Evolutionary conservation across 2,113 vertebrate species (phyloP).

Genomic region (Xiphias gladius): DNA sequence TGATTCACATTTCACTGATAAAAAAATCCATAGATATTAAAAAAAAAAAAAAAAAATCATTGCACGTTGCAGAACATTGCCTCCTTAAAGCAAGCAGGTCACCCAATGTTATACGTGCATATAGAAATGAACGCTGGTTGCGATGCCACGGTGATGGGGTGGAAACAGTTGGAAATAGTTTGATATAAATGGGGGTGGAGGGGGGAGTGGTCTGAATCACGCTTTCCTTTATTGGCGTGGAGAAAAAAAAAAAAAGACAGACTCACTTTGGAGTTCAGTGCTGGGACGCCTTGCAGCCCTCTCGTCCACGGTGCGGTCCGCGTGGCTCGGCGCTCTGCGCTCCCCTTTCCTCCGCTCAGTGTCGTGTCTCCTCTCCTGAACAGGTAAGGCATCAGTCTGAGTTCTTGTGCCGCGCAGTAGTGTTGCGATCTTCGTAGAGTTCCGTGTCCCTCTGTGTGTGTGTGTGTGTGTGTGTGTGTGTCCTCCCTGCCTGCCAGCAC

Average conservation of each 20-base stretch:
- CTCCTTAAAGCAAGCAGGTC: background rate
- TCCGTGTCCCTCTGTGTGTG: too few species aligned
- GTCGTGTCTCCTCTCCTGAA: constrained; percentile 51
- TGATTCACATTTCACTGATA: background rate
- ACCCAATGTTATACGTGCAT: background rate
- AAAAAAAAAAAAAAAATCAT: background rate
- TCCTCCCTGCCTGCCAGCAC: background rate
- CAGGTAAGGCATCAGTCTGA: constrained; percentile 71
- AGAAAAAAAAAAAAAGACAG: constrained; percentile 16
- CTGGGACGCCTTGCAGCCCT: constrained; percentile 55
- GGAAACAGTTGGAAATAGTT: constrained; percentile 45
- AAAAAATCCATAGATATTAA: too few species aligned
- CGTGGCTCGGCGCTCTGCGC: constrained; percentile 18
- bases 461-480: too few species aligned
- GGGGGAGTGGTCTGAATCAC: constrained; percentile 70
- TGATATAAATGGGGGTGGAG: constrained; percentile 40
- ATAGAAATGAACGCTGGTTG: background rate
- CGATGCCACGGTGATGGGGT: background rate
- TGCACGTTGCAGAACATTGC: background rate
- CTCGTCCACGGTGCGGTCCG: constrained; percentile 33
- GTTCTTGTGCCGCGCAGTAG: constrained; percentile 37
- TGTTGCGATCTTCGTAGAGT: constrained; percentile 23
- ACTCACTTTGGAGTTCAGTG: constrained; percentile 67
- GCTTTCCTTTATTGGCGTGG: constrained; percentile 50
- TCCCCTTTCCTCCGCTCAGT: background rate